Evolutionary conservation across 2,797 vertebrate species (phyloP), one percentile per base, ranked within the genome.

Genomic region (Rhynchonycteris naso): DNA sequence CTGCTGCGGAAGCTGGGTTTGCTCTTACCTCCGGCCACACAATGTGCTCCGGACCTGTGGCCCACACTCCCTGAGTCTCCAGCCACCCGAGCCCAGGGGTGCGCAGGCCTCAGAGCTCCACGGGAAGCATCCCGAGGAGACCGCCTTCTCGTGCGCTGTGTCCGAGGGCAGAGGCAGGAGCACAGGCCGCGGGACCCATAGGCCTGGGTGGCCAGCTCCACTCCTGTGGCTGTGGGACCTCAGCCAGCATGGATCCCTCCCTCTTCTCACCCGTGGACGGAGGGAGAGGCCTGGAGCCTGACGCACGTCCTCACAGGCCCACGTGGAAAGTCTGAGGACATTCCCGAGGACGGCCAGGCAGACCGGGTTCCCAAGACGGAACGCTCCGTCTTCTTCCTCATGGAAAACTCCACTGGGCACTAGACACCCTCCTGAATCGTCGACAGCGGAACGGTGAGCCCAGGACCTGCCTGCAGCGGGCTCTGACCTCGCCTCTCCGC

Each of bases 401-500:
- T 69, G 93, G 97, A 98, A 98, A 97, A 96, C 97, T 96, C 96
- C 91, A 93, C 96, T 88, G 97, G 96, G 43, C 43, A 43, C 8
- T 7, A 43, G 43, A 7, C 43, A 43, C 43, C 43, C 43, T 43
- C 43, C 43, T 7, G n/a, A 43, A 43, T 43, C 5, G 5, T 7
- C 4, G 43, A 43, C 43, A 92, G 66, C 9, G 10, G 18, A 83
- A 85, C 96, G 88, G 92, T 69, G 69, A 84, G 94, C 97, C 35
- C 78, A 6, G 54, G 15, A 14, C 15, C 3, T 6, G 2, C 21
- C 52, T 1, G 4, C 10, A 0, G 35, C 56, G 1, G 38, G 33
- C 14, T 8, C 4, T 2, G 0, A 4, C 56, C 24, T 43, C 43
- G 43, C n/a, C n/a, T 0, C n/a, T 19, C 38, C 13, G 19, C 28